Conservation (phyloP, 2,797 vertebrate genomes). For the Alfaro cultratus region DNA sequence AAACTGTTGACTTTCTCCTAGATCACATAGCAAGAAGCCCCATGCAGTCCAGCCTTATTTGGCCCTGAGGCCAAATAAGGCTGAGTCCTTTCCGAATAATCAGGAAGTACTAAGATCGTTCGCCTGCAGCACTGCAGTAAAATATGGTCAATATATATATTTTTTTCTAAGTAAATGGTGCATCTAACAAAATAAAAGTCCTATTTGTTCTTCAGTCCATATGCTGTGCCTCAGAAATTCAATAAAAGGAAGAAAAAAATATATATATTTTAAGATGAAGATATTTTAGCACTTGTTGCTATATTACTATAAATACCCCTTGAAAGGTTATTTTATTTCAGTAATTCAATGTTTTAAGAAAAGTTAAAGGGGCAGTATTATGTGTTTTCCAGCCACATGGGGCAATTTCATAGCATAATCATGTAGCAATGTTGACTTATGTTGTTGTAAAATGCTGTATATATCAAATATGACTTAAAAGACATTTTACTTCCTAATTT, state of each 20-base stretch:
- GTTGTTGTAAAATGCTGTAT: no score
- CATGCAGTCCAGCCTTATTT: constrained; percentile 63
- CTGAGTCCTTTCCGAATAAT: constrained; percentile 53
- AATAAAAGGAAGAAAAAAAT: not conserved
- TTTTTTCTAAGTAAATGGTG: not conserved
- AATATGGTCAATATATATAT: not conserved
- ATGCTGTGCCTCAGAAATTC: not conserved
- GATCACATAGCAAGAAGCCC: constrained; percentile 72
- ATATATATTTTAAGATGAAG: not conserved
- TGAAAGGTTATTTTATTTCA: not conserved
- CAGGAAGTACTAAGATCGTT: constrained; percentile 47
- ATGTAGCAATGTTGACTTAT: no score
- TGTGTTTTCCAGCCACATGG: no score
- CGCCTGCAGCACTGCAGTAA: constrained; percentile 18
- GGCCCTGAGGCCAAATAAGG: constrained; percentile 56
- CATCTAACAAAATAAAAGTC: not conserved
- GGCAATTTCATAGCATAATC: no score
- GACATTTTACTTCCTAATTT: no score
- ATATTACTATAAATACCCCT: not conserved
- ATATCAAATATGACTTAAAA: no score
- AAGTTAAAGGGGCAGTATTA: no score
- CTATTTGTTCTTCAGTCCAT: not conserved
- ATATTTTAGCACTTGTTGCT: not conserved
- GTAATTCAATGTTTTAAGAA: not conserved
- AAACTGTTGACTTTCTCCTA: constrained; percentile 78